phyloP scores from a whole-genome alignment of 1,140 invertebrate species.

The Ooceraea biroi region DNA sequence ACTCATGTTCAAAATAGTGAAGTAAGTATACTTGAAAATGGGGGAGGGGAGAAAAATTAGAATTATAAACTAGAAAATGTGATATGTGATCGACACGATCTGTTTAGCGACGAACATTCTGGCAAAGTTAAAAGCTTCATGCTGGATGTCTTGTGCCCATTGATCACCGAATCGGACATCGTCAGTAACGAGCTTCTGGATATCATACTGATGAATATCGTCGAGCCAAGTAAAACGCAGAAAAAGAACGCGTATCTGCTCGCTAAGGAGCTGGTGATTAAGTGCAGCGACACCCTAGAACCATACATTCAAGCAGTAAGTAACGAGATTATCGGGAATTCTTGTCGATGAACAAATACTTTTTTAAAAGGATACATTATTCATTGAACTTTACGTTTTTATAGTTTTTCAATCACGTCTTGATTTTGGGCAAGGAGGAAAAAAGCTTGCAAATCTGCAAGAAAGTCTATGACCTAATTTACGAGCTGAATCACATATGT shows the following conservation, averaged over 20 bases:
- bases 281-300: constrained; percentile 96
- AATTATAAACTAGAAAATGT: constrained; percentile 3
- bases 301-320: constrained; percentile 97
- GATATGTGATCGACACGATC: constrained; percentile 34
- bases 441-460: constrained; percentile 92
- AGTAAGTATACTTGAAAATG: constrained; percentile 88
- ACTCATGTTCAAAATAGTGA: constrained; percentile 98
- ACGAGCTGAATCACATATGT: constrained; percentile 98
- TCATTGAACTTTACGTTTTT: constrained; percentile 60
- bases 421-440: constrained; percentile 96
- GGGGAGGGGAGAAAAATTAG: neutral
- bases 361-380: neutral
- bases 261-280: constrained; percentile 96
- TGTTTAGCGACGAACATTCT: constrained; percentile 96
- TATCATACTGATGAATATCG: constrained; percentile 97
- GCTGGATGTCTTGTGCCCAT: constrained; percentile 96
- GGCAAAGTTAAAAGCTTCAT: constrained; percentile 98
- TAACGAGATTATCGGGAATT: constrained; percentile 64
- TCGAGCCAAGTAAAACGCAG: constrained; percentile 97
- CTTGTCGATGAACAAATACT: neutral
- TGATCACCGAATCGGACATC: constrained; percentile 98
- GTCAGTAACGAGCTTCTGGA: constrained; percentile 97
- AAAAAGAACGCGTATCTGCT: constrained; percentile 96
- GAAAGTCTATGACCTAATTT: constrained; percentile 98
- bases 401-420: constrained; percentile 97